Conservation (phyloP, 2,797 vertebrate genomes). For the Lepus oiostolus region DNA sequence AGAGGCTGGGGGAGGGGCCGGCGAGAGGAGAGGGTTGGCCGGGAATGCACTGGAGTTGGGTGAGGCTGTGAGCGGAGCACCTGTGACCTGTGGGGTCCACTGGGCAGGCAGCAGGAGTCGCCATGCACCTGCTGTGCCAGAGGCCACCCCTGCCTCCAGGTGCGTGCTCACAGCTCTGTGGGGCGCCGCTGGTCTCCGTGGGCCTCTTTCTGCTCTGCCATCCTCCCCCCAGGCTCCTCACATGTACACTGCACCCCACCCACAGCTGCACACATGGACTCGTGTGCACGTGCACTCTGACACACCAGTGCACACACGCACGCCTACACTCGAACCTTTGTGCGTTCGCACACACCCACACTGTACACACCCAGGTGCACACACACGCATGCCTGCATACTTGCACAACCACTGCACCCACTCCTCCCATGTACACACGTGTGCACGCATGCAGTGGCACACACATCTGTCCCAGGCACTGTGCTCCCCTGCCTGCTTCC, state of each 20-base stretch:
- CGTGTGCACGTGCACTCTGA: not conserved
- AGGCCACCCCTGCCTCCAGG: rapidly evolving
- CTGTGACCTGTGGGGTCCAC: not conserved
- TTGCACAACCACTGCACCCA: not conserved
- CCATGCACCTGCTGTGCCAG: not conserved
- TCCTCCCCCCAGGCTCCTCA: not conserved
- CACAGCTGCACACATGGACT: too few relatives aligned
- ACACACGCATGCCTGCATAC: not conserved
- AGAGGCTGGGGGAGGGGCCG: not conserved
- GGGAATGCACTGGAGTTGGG: too few relatives aligned
- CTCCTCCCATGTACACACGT: too few relatives aligned
- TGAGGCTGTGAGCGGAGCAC: not conserved
- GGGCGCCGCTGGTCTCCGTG: rapidly evolving
- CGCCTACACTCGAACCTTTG: not conserved
- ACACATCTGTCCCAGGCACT: not conserved
- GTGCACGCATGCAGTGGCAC: not conserved
- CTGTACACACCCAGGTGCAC: not conserved
- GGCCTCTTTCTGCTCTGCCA: not conserved
- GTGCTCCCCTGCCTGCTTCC: not conserved
- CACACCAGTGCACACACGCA: not conserved
- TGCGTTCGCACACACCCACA: not conserved
- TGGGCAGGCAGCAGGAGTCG: not conserved
- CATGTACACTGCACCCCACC: not conserved
- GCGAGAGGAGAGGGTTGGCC: not conserved
- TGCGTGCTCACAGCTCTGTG: not conserved